Evolutionary conservation across 2,797 vertebrate genomes (phyloP).

Genomic region (Pteronotus mesoamericanus): DNA sequence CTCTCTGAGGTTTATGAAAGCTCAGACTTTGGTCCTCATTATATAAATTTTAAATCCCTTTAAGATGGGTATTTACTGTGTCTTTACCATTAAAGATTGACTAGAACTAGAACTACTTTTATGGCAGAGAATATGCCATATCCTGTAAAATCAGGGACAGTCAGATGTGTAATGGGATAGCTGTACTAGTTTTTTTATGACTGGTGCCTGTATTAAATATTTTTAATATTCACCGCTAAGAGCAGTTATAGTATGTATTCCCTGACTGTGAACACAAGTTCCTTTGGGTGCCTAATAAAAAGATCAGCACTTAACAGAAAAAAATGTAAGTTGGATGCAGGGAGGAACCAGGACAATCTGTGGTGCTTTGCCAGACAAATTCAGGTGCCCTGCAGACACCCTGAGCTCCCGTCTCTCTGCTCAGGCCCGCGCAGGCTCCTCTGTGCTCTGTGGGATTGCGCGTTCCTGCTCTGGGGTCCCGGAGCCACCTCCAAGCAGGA

Average conservation of each 20-base stretch:
- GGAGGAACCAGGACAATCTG: background rate
- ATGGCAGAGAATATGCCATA: background rate
- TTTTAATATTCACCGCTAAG: background rate
- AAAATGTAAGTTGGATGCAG: background rate
- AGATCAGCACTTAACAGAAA: background rate
- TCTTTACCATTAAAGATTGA: background rate
- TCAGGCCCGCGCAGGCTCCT: background rate
- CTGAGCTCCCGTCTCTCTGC: background rate
- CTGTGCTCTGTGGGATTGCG: background rate
- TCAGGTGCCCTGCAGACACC: background rate
- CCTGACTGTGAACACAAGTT: background rate
- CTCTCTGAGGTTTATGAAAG: background rate
- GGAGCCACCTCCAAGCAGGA: background rate
- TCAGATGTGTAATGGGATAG: background rate
- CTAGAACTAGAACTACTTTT: background rate
- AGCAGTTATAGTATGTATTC: background rate
- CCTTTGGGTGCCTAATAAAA: background rate
- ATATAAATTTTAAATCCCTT: background rate
- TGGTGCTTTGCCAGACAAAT: background rate
- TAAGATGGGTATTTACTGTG: background rate
- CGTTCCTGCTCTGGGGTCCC: background rate
- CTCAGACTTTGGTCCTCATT: background rate
- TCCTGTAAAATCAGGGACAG: background rate
- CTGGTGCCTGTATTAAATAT: background rate
- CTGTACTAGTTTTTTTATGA: background rate